Conservation (phyloP, 2,113 vertebrate genomes). For the Scortum barcoo region DNA sequence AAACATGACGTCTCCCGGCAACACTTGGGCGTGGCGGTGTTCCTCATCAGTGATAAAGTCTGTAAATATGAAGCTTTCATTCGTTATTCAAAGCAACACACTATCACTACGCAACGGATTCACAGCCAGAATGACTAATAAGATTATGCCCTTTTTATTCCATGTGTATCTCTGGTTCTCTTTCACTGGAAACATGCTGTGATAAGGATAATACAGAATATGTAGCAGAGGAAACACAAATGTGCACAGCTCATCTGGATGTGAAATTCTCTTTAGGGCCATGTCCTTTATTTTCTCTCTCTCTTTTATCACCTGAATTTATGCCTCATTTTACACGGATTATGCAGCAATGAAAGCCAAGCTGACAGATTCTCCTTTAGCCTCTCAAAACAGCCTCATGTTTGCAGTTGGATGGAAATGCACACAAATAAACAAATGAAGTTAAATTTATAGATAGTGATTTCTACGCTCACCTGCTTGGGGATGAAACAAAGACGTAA, state of each 20-base stretch:
- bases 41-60: not conserved
- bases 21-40: not conserved
- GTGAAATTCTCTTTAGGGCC: too few species aligned
- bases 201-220: not conserved
- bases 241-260: not conserved
- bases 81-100: not conserved
- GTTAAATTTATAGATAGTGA: not conserved
- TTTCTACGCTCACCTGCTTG: too few species aligned
- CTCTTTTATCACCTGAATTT: too few species aligned
- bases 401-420: too few species aligned
- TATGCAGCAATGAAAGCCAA: too few species aligned
- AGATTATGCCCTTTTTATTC: not conserved
- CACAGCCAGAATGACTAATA: not conserved
- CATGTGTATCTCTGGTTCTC: not conserved
- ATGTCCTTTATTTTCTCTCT: too few species aligned
- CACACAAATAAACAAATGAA: too few species aligned
- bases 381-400: too few species aligned
- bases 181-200: not conserved
- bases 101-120: not conserved
- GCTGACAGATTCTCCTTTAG: too few species aligned
- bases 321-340: too few species aligned
- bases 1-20: slow-evolving; percentile 40
- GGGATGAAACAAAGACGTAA: not conserved
- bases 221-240: not conserved
- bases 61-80: not conserved